Evolutionary conservation across 2,797 vertebrate genomes (phyloP), one percentile per base, ranked within the genome.

Genomic region (Galagoides demidoff): DNA sequence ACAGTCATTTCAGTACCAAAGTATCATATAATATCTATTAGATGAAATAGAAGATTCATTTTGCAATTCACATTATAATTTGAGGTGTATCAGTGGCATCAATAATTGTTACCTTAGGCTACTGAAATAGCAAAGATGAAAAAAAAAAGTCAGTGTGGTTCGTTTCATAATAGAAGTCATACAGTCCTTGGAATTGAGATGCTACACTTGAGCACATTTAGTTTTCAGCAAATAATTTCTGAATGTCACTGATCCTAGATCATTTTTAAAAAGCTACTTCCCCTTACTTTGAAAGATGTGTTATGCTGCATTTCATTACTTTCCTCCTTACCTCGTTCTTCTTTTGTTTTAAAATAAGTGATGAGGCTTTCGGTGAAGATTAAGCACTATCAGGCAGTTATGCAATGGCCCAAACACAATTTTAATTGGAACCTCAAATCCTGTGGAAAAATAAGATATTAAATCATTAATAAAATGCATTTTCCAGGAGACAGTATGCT

Each of bases 351-450:
- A 97, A 97, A 96, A 97, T 98, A 99, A 98, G 90, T 95, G 97
- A 98, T 98, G 98, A 98, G 88, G 95, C 96, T 98, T 98, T 98
- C 25, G 3, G 90, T 95, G 92, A 97, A 98, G 98, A 99, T 98
- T 98, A 98, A 98, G 96, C 59, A 98, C 97, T 94, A 95, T 89
- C 95, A 98, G 94, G 92, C 95, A 97, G 78, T 95, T 97, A 98
- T 84, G 98, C 98, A 98, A 97, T 98, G 98, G 98, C 43, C 98
- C 97, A 98, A 98, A 98, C 96, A 98, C 13, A 0, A 52, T 97
- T 98, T 98, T 98, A 98, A 98, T 98, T 98, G 98, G 97, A 98
- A 98, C 93, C 66, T 98, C 96, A 98, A 97, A 98, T 98, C 95
- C 97, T 98, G 97, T 97, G 95, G 86, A 98, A 98, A 98, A 98